Evolutionary conservation across 1,140 invertebrate species (phyloP).

Genomic region (Wasmannia auropunctata): DNA sequence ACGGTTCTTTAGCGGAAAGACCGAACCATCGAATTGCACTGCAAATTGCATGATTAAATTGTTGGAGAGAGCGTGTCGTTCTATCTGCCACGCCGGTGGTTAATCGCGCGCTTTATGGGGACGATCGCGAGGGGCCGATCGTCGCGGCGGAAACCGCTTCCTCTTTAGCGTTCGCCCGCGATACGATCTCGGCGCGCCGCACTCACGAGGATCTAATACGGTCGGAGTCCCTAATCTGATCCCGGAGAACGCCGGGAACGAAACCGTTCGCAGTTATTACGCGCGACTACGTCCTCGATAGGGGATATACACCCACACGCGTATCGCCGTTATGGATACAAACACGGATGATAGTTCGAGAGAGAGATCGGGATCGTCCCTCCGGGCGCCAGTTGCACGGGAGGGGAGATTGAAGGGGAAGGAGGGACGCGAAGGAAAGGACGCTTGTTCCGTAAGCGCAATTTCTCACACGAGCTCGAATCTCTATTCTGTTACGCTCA

Average conservation of each 20-base stretch:
- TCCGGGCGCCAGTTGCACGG: constrained; percentile 34
- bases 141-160: constrained; percentile 53
- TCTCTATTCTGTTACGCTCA: constrained; percentile 54
- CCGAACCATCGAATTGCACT: background rate
- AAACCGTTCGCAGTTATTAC: constrained; percentile 73
- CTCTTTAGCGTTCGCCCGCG: constrained; percentile 64
- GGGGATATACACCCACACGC: constrained; percentile 18
- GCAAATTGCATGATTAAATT: constrained; percentile 6
- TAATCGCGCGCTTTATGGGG: constrained; percentile 71
- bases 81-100: constrained; percentile 51
- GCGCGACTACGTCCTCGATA: constrained; percentile 62
- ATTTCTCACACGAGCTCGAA: constrained; percentile 55
- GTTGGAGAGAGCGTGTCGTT: constrained; percentile 12
- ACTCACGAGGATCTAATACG: constrained; percentile 67
- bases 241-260: constrained; percentile 58
- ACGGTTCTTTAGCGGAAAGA: background rate
- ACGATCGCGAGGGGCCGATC: constrained; percentile 63
- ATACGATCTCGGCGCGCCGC: constrained; percentile 67
- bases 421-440: constrained; percentile 17
- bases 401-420: background rate
- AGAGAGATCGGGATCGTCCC: constrained; percentile 71
- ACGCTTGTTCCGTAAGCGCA: constrained; percentile 52
- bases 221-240: constrained; percentile 67
- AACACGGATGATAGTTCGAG: constrained; percentile 64
- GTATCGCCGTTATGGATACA: constrained; percentile 54